Evolutionary conservation across 2,797 vertebrate species (phyloP), one percentile per base, ranked within the genome.

Genomic region (Tachyglossus aculeatus): DNA sequence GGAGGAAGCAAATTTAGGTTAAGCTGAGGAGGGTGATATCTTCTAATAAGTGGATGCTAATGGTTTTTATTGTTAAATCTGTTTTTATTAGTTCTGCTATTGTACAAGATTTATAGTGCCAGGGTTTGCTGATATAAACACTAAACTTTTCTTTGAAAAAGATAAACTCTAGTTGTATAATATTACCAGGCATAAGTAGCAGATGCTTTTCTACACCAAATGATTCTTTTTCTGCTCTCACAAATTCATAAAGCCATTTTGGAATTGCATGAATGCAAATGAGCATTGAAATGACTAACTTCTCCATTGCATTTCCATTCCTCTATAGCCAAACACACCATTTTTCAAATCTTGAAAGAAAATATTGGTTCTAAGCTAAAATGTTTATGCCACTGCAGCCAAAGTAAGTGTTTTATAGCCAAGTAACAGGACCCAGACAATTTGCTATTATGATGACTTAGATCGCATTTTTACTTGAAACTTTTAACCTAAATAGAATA

Each of bases 121-220:
- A 77, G 5, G n/a, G n/a, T n/a, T n/a, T n/a, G 68, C 70, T 84
- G 54, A 82, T 64, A 25, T 32, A 81, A 52, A 13, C 24, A 65
- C 41, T 70, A 74, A 60, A 71, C 71, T 82, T 76, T 69, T 64
- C 41, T 64, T 74, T n/a, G n/a, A n/a, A n/a, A n/a, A n/a, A n/a
- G n/a, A n/a, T n/a, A n/a, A n/a, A n/a, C n/a, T n/a, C 53, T 34
- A 48, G 57, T 70, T 82, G 57, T 81, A 48, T 82, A 68, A 82
- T 84, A 70, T 50, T 39, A 24, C 9, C 39, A 25, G 50, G n/a
- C 48, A 45, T 62, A 18, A 45, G 25, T 43, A 74, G 39, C 77
- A 77, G 67, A 84, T 82, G 72, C 44, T 82, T 78, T 77, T 54
- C 47, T 67, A 13, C 27, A 64, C 18, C 19, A 65, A 74, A 61